A percentile compares a stretch with the other conserved stretches of the same genome.
Evolutionary conservation across 2,888 invertebrate species (phyloP).

Genomic region (Drosophila affinis): DNA sequence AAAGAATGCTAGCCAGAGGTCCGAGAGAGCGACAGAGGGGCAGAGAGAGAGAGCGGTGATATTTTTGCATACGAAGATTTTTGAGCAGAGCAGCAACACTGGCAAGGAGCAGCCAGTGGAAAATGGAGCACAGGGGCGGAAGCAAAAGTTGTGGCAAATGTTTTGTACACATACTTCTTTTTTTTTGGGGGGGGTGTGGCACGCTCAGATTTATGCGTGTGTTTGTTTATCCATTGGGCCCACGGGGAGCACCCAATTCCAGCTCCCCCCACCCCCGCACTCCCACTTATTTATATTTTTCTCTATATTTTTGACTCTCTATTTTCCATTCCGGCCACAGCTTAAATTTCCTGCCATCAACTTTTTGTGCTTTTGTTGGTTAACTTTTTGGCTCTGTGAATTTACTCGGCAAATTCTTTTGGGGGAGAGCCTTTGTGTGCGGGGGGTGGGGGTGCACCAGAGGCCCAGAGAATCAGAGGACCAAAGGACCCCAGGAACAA

Average conservation of each 20-base stretch:
- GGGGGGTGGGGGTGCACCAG: background rate
- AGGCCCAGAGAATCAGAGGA: background rate
- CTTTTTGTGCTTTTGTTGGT: background rate
- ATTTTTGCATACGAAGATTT: background rate
- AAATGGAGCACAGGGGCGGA: background rate
- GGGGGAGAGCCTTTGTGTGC: background rate
- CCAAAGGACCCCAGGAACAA: constrained; percentile 21
- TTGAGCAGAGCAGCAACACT: background rate
- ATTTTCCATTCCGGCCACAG: background rate
- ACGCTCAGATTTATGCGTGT: constrained; percentile 24
- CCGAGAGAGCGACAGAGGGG: background rate
- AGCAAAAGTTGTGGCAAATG: background rate
- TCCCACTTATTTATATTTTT: constrained; percentile 20
- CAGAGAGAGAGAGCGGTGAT: background rate
- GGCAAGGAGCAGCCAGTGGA: too few relatives aligned
- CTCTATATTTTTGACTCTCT: background rate
- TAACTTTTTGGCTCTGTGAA: background rate
- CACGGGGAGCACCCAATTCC: constrained; percentile 17
- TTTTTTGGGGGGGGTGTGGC: background rate
- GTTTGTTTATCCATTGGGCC: background rate
- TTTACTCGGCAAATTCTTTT: background rate
- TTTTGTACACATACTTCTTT: background rate
- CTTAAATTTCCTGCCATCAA: constrained; percentile 1
- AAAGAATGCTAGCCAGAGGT: background rate
- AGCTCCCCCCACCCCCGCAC: background rate